These are phyloP conservation scores for Pyrrhosoma nymphula DNA, from an alignment of 2,888 invertebrate species.

Conservation along the genomic window DNA sequence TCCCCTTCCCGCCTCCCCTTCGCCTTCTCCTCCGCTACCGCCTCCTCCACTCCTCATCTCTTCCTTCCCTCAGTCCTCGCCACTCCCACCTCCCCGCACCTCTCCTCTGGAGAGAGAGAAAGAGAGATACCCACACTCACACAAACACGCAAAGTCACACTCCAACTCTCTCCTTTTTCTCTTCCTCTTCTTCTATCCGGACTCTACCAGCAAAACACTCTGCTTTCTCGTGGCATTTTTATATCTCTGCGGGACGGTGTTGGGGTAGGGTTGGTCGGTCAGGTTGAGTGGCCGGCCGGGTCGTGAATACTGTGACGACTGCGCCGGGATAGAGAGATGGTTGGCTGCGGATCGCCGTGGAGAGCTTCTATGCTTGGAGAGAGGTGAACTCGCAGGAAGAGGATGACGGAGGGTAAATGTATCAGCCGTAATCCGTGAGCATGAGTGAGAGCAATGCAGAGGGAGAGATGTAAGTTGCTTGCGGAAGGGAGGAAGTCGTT, in stretches of 20 bases:
- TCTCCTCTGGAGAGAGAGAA: background rate
- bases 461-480: background rate
- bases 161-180: background rate
- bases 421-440: too few species aligned
- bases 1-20: background rate
- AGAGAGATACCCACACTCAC: background rate
- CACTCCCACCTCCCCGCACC: background rate
- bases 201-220: background rate
- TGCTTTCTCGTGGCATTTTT: background rate
- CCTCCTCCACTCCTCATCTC: slow-evolving; percentile 5
- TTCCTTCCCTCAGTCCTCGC: slow-evolving; percentile 1
- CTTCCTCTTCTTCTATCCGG: background rate
- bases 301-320: too few species aligned
- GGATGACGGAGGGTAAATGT: too few species aligned
- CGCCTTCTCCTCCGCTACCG: background rate
- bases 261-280: background rate
- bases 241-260: background rate
- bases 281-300: background rate
- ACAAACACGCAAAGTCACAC: too few species aligned
- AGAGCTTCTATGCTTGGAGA: too few species aligned
- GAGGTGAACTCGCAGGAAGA: too few species aligned
- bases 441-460: background rate
- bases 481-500: background rate
- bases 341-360: too few species aligned
- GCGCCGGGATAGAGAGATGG: too few species aligned